These are phyloP conservation scores for Euborellia annulipes DNA, from an alignment of 1,140 invertebrate species.

Conservation along the genomic window DNA sequence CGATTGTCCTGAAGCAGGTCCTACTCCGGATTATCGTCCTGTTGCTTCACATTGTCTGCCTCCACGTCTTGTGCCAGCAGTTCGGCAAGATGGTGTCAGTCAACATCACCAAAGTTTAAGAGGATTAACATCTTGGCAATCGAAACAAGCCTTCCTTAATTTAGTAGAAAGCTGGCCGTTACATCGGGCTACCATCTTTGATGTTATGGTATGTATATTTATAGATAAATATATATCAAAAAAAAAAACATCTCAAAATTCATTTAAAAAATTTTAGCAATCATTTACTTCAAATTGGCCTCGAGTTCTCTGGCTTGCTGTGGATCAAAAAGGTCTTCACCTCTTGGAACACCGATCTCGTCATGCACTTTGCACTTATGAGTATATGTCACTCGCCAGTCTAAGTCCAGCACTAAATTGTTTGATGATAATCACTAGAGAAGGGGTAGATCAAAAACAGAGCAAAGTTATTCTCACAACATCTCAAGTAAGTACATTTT, in stretches of 20 bases:
- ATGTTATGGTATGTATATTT: conserved; percentile 57
- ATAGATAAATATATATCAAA: not conserved
- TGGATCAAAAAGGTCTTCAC: conserved; percentile 86
- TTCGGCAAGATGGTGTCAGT: conserved; percentile 61
- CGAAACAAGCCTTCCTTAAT: conserved; percentile 87
- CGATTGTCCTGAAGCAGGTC: conserved; percentile 41
- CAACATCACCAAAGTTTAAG: conserved; percentile 75
- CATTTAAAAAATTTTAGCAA: conserved; percentile 43
- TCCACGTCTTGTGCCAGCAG: conserved; percentile 51
- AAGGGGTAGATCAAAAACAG: conserved; percentile 64
- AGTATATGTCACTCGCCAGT: conserved; percentile 70
- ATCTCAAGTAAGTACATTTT: conserved; percentile 46
- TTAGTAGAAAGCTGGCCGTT: conserved; percentile 85
- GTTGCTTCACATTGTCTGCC: conserved; percentile 71
- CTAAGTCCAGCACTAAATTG: conserved; percentile 79
- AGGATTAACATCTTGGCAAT: conserved; percentile 68
- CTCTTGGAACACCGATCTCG: conserved; percentile 74
- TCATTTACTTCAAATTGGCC: conserved; percentile 94
- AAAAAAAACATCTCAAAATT: conserved; percentile 1
- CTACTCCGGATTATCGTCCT: conserved; percentile 49
- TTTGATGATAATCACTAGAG: conserved; percentile 68
- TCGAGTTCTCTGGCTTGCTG: conserved; percentile 72
- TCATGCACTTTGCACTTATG: conserved; percentile 75
- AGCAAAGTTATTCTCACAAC: conserved; percentile 81
- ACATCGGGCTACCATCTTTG: conserved; percentile 83